Percentiles rank a stretch among this genome's conserved stretches.
Conservation (phyloP, 1,140 invertebrate genomes). For the Pseudomyrmex pallidus region DNA sequence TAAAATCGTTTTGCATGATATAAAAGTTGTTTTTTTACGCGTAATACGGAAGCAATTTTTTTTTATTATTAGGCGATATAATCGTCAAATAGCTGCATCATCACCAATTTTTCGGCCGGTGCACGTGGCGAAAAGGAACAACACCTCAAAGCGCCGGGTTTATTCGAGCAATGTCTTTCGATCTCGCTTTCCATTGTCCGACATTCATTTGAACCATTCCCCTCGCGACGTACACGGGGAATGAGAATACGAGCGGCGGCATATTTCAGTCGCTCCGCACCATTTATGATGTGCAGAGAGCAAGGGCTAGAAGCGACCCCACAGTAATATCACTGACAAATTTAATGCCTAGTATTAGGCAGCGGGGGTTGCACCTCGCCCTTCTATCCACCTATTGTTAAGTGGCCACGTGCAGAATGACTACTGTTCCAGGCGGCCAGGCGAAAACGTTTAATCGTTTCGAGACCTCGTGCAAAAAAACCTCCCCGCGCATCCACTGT, state of each 20-base stretch:
- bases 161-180: slow-evolving; percentile 40
- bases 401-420: slow-evolving; percentile 83
- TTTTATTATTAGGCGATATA: background rate
- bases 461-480: slow-evolving; percentile 55
- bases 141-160: slow-evolving; percentile 33
- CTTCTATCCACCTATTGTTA: slow-evolving; percentile 73
- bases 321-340: slow-evolving; percentile 83
- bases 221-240: slow-evolving; percentile 23
- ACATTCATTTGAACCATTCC: slow-evolving; percentile 37
- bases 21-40: too few relatives aligned
- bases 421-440: slow-evolving; percentile 52
- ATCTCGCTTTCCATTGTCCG: slow-evolving; percentile 43
- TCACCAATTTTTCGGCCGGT: background rate
- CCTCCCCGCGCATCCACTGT: slow-evolving; percentile 62
- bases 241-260: slow-evolving; percentile 58
- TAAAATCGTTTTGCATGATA: too few relatives aligned
- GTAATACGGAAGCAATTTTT: background rate
- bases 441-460: slow-evolving; percentile 68
- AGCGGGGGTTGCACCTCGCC: slow-evolving; percentile 72
- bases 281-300: slow-evolving; percentile 71
- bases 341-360: slow-evolving; percentile 83
- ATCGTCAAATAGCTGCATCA: background rate
- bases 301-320: slow-evolving; percentile 63
- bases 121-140: slow-evolving; percentile 33
- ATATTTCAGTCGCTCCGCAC: slow-evolving; percentile 79